Evolutionary conservation across 1,140 invertebrate genomes (phyloP).

Genomic region (Lasaia peninsularis): DNA sequence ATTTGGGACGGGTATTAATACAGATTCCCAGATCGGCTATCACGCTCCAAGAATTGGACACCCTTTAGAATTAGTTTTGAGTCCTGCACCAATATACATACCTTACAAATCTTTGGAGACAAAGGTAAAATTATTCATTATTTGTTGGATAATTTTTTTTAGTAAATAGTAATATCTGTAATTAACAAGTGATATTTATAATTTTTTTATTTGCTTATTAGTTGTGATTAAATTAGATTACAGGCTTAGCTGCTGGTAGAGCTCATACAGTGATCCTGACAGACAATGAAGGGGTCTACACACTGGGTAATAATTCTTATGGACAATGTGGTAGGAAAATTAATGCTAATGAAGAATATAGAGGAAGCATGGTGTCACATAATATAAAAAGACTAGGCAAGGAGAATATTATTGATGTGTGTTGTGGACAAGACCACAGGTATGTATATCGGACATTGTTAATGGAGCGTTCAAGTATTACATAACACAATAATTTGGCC

Average conservation of each 20-base stretch:
- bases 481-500: too few relatives aligned
- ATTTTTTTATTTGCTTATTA: too few relatives aligned
- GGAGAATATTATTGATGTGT: slow-evolving; percentile 81
- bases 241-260: slow-evolving; percentile 87
- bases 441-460: too few relatives aligned
- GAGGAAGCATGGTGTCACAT: slow-evolving; percentile 81
- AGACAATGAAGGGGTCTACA: slow-evolving; percentile 87
- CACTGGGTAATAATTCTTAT: slow-evolving; percentile 94
- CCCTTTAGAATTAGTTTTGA: slow-evolving; percentile 84
- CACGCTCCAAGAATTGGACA: slow-evolving; percentile 80
- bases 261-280: slow-evolving; percentile 92
- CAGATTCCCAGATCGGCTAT: slow-evolving; percentile 93
- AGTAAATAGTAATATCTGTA: too few relatives aligned
- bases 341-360: slow-evolving; percentile 88
- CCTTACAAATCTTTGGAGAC: slow-evolving; percentile 79
- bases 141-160: too few relatives aligned
- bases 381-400: slow-evolving; percentile 82
- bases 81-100: slow-evolving; percentile 86
- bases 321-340: slow-evolving; percentile 95
- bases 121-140: slow-evolving; percentile 35
- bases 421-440: slow-evolving; percentile 94
- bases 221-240: slow-evolving; percentile 35
- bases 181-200: too few relatives aligned
- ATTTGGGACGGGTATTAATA: slow-evolving; percentile 94
- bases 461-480: not conserved